Evolutionary conservation across 2,797 vertebrate species (phyloP).

Genomic region (Channallabes apus): DNA sequence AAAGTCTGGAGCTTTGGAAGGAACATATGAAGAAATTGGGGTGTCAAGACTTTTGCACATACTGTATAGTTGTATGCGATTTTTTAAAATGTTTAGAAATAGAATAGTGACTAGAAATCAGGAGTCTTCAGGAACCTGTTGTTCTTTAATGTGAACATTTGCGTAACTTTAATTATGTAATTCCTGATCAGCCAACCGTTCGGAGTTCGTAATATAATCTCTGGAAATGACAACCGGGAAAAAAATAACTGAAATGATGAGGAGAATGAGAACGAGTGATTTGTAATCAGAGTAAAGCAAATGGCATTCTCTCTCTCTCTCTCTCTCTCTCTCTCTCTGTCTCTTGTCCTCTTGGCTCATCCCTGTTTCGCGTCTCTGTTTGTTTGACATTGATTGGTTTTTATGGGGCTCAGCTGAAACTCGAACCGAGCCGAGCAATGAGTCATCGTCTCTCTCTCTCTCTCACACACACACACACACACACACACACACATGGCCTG

Average conservation of each 20-base stretch:
- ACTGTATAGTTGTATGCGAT: too few species aligned
- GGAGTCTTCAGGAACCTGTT: not conserved
- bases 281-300: slow-evolving; percentile 44
- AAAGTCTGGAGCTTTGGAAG: too few species aligned
- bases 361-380: slow-evolving; percentile 58
- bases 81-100: too few species aligned
- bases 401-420: slow-evolving; percentile 69
- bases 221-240: not conserved
- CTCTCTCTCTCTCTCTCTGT: slow-evolving; percentile 55
- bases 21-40: too few species aligned
- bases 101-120: too few species aligned
- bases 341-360: slow-evolving; percentile 37
- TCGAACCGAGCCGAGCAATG: slow-evolving; percentile 66
- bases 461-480: slow-evolving; percentile 5
- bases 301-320: slow-evolving; percentile 52
- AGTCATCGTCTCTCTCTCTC: slow-evolving; percentile 62
- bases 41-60: too few species aligned
- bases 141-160: not conserved
- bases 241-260: not conserved
- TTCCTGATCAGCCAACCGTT: not conserved
- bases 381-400: slow-evolving; percentile 75
- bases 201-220: not conserved
- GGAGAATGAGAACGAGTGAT: not conserved
- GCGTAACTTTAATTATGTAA: slow-evolving; percentile 1
- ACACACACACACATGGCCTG: slow-evolving; percentile 44